Evolutionary conservation across 2,113 vertebrate genomes (phyloP), one percentile per base, ranked within the genome.

Genomic region (Axis porcinus): DNA sequence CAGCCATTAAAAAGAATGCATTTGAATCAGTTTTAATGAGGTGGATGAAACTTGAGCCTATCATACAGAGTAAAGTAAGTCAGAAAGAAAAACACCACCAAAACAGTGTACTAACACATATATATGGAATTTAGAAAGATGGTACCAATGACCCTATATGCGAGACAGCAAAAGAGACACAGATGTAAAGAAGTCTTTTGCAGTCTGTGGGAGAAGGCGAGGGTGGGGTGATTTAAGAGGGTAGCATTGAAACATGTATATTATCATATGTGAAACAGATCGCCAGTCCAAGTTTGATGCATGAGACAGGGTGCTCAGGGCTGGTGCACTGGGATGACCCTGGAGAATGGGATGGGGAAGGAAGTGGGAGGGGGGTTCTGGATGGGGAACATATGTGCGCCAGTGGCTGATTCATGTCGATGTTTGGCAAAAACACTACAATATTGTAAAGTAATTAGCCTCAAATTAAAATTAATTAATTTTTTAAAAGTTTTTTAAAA

Each of bases 341-440:
- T 67, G 33, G 8, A 36, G 33, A 10, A 67, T 36, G 64, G 8
- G 0, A 67, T 67, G 33, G 33, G 6, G 64, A 67, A n/a, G 33
- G 64, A 36, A n/a, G 17, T 19, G 64, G 33, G 33, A 67, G 17
- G 17, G 10, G 33, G 2, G 8, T 67, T 36, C 33, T 67, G 64
- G 64, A 36, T 19, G 9, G 64, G 64, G 4, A 67, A 67, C 33
- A n/a, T 17, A 36, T n/a, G 33, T 19, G 33, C 0, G 0, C 64
- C 64, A 1, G 0, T 2, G 9, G 64, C 64, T 36, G 64, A 36
- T 67, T 67, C 64, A 67, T 67, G 64, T 21, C 2, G 33, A 36
- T 67, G n/a, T 67, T 36, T 67, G 33, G 64, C 33, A 67, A 67
- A 67, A 67, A 67, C 64, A 21, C 64, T 36, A 36, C 64, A 36